Base-by-base conservation (phyloP, 1,140 invertebrate species). In the Drosophila yakuba region DNA sequence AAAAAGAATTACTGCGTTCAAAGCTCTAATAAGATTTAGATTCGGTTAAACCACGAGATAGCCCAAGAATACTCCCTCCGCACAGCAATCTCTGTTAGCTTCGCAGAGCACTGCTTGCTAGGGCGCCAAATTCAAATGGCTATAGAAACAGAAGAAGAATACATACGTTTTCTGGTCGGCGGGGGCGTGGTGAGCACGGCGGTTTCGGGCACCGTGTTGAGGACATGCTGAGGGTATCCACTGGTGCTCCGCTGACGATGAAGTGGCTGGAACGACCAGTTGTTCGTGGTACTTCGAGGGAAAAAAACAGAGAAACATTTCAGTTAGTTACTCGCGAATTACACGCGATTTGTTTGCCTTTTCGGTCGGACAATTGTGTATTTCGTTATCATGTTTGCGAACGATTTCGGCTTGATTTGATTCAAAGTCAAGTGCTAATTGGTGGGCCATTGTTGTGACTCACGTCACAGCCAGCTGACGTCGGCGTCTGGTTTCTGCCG, bases 371-470 rank as follows among this genome's bases (percentile, higher is more conserved):
- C 48, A 51, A 51, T 51, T 51, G 48, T 51, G 48, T 15, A 17
- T 78, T 81, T 68, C 58, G 64, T 86, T 86, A 86, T 85, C 82
- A 86, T 60, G 72, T 71, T 77, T 80, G 73, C 71, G 41, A 69
- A 68, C 78, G 78, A 88, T 83, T 86, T 88, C 51, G 67, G 68
- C 67, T 85, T 80, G 84, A 89, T 88, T 89, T 89, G 84, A 89
- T 84, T 78, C 68, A 72, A 77, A 76, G 67, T 71, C 55, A 83
- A 83, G 83, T 89, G 83, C 57, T 88, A 88, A 88, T 88, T 88
- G 79, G 64, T 72, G 77, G 66, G 62, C 79, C 43, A 67, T 80
- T 85, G 74, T 74, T 80, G 73, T 64, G 61, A 75, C 38, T 73
- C 61, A 72, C 80, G 83, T 79, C 58, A 83, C 52, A 73, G 15